Evolutionary conservation across 2,797 vertebrate genomes (phyloP).

Genomic region (Nyctibius grandis): DNA sequence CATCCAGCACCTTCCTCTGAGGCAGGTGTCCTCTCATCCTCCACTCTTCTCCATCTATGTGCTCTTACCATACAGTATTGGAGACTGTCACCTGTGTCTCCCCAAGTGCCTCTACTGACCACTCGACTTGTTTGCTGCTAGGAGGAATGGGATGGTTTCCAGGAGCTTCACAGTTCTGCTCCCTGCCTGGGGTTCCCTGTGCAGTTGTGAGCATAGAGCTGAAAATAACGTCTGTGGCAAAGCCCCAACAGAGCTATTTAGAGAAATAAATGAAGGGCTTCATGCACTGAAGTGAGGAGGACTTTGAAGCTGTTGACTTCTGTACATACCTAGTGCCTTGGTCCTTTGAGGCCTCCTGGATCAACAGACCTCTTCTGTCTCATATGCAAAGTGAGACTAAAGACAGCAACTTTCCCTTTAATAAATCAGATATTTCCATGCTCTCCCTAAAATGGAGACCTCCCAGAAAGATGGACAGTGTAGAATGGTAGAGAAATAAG

Average conservation of each 20-base stretch:
- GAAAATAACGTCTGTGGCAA: not conserved
- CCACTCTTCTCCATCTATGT: not conserved
- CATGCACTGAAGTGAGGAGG: not conserved
- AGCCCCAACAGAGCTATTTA: not conserved
- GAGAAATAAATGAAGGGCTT: not conserved
- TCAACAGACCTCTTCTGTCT: not conserved
- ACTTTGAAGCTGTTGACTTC: not conserved
- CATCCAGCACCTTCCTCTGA: not conserved
- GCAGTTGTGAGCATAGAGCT: not conserved
- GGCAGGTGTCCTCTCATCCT: not conserved
- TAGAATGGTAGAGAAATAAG: not conserved
- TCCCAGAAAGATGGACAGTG: not conserved
- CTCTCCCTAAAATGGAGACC: not conserved
- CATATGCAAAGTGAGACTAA: not conserved
- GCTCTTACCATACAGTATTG: not conserved
- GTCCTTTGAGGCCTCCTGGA: not conserved
- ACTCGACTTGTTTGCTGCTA: not conserved
- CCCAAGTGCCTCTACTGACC: not conserved
- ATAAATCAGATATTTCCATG: not conserved
- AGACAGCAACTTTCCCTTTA: not conserved
- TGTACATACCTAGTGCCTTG: not conserved
- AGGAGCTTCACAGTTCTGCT: not conserved
- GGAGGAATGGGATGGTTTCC: not conserved
- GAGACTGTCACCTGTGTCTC: not conserved
- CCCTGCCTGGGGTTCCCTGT: not conserved